Base-by-base conservation (phyloP, 1,140 invertebrate genomes). In the Drosophila parabipectinata region DNA sequence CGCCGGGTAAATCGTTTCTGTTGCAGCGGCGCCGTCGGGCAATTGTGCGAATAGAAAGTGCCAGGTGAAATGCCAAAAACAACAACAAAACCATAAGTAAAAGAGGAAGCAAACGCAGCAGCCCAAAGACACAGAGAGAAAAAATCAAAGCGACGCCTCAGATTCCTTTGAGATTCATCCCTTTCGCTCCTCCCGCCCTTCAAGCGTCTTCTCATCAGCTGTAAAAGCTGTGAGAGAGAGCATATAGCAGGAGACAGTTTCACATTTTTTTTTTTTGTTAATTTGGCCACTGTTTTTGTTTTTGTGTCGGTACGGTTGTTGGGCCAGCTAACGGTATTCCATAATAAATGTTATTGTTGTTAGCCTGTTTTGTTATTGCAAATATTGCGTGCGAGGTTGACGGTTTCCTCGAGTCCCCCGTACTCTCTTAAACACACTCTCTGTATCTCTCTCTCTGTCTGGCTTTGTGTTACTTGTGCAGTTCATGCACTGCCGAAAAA, bases 61-160 rank as follows among this genome's bases (percentile, higher is more conserved):
- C 37, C 47, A 68, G 60, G 59, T 59, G 53, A n/a, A 32, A 58
- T 21, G 52, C 59, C 47, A n/a, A 14, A 45, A 44, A 44, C 41
- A 44, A 44, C 41, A 44, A 44, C 41, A 44, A 44, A 44, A 18
- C 1, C 41, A 5, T 44, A 18, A 44, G n/a, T 18, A 18, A 14
- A 39, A 48, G 24, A 58, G 53, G 58, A 45, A 58, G 66, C 52
- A 66, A 63, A 58, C 71, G 39, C 39, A 66, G 66, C 41, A 18
- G 55, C 24, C 18, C 4, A 64, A 61, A 53, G 63, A 67, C 34
- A 44, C 18, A 10, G 30, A 58, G 39, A 66, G 26, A 56, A 45
- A 68, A 69, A 82, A 72, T 74, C 73, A 85, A 85, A 85, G 68
- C 78, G 62, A 74, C 79, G 72, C 67, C 45, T 75, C 63, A 55